Evolutionary conservation across 92 coral and sea anemone genomes (phyloP), one percentile per base, ranked within the genome.

Genomic region (Micromussa lordhowensis): DNA sequence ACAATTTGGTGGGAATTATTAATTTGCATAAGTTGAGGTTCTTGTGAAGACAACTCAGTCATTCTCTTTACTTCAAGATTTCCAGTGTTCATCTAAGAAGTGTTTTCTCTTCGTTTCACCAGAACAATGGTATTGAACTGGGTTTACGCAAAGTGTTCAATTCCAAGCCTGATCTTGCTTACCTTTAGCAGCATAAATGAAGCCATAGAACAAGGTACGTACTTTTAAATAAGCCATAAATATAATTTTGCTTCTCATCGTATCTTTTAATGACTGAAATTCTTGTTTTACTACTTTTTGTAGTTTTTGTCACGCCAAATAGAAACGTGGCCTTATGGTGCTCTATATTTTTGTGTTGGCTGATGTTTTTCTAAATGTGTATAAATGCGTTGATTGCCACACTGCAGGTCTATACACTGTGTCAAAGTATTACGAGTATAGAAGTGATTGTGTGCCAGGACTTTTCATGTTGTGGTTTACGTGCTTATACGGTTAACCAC

Each of bases 151-250:
- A 74, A 75, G 55, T 16, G 32, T 64, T n/a, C 64, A 34, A n/a
- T 84, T 57, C 15, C 81, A 84, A 57, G 38, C 28, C 51, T 44
- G 12, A 55, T 74, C 69, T 34, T 84, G 40, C 81, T 84, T 24
- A 55, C 28, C 57, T 26, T 57, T 19, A 34, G 51, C 24, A 57
- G 73, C 2, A 16, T 59, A 6, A 55, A 32, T 34, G 71, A 57
- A 31, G n/a, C 69, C 72, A 57, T 73, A n/a, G 81, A 26, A 18
- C 72, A 58, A 84, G 88, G 88, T 84, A 55, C n/a, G 80, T 82
- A 11, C 79, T 36, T 26, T 35, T 71, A 78, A 29, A 19, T 6
- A 51, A 53, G 8, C 21, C 58, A 59, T 15, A 51, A 2, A 61
- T 16, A 54, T 1, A 16, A 29, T 26, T 53, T 78, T 53, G 31